These are phyloP conservation scores for Drosophila sproati DNA, from an alignment of 1,140 invertebrate species.

Conservation along the genomic window DNA sequence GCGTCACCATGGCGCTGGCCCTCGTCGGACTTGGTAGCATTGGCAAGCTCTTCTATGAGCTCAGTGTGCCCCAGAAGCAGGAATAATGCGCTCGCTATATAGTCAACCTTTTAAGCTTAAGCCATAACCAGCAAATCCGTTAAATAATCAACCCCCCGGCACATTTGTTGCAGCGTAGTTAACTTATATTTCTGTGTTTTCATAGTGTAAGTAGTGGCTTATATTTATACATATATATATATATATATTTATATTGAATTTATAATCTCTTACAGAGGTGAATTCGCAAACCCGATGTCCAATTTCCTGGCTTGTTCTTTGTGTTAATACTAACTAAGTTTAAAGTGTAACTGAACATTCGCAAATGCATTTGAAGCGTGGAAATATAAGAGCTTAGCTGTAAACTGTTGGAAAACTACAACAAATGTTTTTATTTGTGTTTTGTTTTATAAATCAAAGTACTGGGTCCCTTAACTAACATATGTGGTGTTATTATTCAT, in stretches of 20 bases:
- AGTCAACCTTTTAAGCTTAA: constrained; percentile 56
- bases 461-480: neutral
- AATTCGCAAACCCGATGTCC: constrained; percentile 35
- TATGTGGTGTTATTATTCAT: constrained; percentile 32
- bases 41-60: constrained; percentile 77
- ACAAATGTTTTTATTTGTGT: neutral
- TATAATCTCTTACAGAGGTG: constrained; percentile 46
- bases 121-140: constrained; percentile 49
- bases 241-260: neutral
- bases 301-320: constrained; percentile 47
- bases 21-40: constrained; percentile 84
- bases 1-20: constrained; percentile 85
- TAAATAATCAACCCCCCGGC: constrained; percentile 27
- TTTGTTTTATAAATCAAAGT: constrained; percentile 9
- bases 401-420: constrained; percentile 42
- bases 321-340: constrained; percentile 60
- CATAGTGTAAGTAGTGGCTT: constrained; percentile 54
- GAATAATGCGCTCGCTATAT: constrained; percentile 44
- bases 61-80: constrained; percentile 74
- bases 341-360: constrained; percentile 73
- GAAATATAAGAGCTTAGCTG: constrained; percentile 76
- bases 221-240: neutral
- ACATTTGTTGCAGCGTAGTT: constrained; percentile 65
- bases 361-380: constrained; percentile 74
- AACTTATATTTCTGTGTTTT: constrained; percentile 73